Conservation (phyloP, 2,888 invertebrate species). For the Drosophila mulleri region DNA sequence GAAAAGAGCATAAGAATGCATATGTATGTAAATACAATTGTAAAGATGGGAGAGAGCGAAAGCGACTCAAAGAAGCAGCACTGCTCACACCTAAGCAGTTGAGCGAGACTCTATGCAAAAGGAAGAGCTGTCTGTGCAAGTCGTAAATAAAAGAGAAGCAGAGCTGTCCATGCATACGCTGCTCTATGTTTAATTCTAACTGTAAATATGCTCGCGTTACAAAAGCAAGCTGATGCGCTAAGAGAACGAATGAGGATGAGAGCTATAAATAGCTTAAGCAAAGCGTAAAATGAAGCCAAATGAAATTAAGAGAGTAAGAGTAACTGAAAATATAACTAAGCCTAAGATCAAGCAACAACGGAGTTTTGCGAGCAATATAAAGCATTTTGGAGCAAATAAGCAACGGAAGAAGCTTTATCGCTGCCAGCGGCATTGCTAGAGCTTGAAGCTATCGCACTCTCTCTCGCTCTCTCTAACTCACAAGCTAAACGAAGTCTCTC, state of each 20-base stretch:
- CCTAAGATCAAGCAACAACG: not conserved
- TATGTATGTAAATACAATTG: not conserved
- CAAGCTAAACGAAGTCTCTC: not conserved
- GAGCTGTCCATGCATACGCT: not conserved
- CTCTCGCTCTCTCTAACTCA: too few relatives aligned
- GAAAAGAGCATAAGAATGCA: not conserved
- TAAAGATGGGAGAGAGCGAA: not conserved
- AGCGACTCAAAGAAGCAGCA: not conserved
- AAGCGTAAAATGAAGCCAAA: not conserved
- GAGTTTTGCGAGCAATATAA: not conserved
- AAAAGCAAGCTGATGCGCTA: not conserved
- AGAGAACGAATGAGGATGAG: not conserved
- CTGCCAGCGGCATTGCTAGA: not conserved
- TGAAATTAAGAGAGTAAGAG: not conserved
- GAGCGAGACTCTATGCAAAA: not conserved
- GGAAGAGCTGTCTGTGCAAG: not conserved
- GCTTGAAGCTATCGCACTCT: not conserved
- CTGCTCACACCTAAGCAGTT: not conserved
- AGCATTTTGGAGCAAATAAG: not conserved
- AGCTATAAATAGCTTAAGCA: not conserved
- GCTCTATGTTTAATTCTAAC: not conserved
- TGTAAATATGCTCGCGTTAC: not conserved
- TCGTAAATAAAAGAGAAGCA: not conserved
- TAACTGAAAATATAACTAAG: not conserved
- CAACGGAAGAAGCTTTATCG: not conserved